Base-by-base conservation (phyloP, 2,113 vertebrate genomes). In the Stercorarius parasiticus region DNA sequence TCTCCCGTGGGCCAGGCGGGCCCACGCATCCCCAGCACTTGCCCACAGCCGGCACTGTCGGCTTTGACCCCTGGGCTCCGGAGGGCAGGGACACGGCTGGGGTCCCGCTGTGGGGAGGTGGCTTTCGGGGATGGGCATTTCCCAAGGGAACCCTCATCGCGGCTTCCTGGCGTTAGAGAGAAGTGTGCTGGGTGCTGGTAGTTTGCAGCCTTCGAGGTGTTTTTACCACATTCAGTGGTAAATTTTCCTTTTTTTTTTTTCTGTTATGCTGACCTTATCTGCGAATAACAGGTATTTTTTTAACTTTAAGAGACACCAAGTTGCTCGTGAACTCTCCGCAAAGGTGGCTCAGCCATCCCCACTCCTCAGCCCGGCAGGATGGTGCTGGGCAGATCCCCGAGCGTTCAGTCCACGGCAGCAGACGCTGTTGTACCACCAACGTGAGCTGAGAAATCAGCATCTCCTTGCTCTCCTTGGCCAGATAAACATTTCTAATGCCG, bases 401-500 rank as follows among this genome's bases (percentile, higher is more conserved):
- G 72, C 2, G 5, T 10, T 69, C 22, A 1, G 26, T 11, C 19
- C 42, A 1, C 0, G 2, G 64, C 43, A 13, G 52, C 27, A 10
- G 50, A 11, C 0, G 7, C 67, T 25, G 61, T 9, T 16, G 73
- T 25, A 17, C 67, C 76, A 22, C 62, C 90, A 5, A 2, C 26
- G 4, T 6, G 9, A 52, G 50, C 52, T 5, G 3, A 22, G 80
- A 27, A 5, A 43, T 9, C 45, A 7, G 66, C 58, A 23, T 58
- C 76, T 65, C 36, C 49, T 2, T 4, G 62, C n/a, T 45, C 30
- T 45, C 32, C 74, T 32, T 27, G 86, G 15, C 40, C 17, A 3
- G 47, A 12, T 10, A 4, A 30, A 8, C 2, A 5, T 9, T 19
- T 14, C 0, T 8, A 3, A 1, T 2, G 5, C 80, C 6, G 50